Evolutionary conservation across 1,140 invertebrate genomes (phyloP), one percentile per base, ranked within the genome.

Genomic region (Hirudo medicinalis): DNA sequence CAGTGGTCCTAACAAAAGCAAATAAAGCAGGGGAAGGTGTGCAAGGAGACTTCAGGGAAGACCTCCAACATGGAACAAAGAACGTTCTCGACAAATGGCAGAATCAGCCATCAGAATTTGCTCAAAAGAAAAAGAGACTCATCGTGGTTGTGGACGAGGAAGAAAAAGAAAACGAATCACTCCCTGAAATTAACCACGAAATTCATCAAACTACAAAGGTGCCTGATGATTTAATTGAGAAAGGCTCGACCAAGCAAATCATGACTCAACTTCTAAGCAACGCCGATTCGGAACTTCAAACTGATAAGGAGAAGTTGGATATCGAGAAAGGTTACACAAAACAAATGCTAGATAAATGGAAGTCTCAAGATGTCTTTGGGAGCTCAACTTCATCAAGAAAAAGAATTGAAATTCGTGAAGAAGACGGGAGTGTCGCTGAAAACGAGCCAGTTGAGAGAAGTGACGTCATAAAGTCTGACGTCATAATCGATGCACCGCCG

Each of bases 401-500:
- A 32, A 32, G 32, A 69, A 17, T 69, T 63, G 57, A 63, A 63
- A 63, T 40, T 32, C n/a, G 36, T 17, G 57, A 60, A 40, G 72
- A 73, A 9, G 55, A 55, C 4, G 69, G 69, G 11, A 54, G 60
- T 27, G 54, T 70, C 20, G 70, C 54, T 49, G 72, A 73, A 57
- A 73, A 73, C 40, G 72, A 73, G 60, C 72, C 72, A 11, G 27
- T 69, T 27, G 29, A 66, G 49, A 40, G 69, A 15, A 22, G 25
- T 20, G 72, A 73, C 36, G 55, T 73, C 54, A 43, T 71, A n/a
- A 29, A 67, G 36, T 67, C 69, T n/a, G 69, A 73, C 43, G 43
- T 67, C 53, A 19, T 25, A 36, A 19, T 54, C 53, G 69, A 70
- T 36, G 69, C 22, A 9, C 22, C 25, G 29, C 0, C 43, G 15